A percentile compares a stretch with the other conserved stretches of the same genome.
Conservation (phyloP, 92 coral and sea anemone genomes). For the Bergia sp. region DNA sequence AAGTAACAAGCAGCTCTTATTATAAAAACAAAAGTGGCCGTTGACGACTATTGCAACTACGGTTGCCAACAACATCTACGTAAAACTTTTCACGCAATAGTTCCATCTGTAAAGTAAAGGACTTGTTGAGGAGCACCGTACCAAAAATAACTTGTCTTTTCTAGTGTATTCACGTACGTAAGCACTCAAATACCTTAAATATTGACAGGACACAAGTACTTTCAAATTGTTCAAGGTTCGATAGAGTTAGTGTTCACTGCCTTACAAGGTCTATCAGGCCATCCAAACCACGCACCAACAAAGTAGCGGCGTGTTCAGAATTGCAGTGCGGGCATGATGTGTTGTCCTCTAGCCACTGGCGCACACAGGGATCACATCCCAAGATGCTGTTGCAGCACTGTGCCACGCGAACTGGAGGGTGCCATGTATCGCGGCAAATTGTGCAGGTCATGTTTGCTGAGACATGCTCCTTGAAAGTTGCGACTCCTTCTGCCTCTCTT, state of each 20-base stretch:
- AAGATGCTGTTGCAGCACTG: conserved; percentile 19
- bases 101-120: background rate
- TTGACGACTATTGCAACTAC: background rate
- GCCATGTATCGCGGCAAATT: conserved; percentile 9
- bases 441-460: conserved; percentile 2
- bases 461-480: background rate
- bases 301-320: background rate
- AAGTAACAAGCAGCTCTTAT: conserved; percentile 9
- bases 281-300: conserved; percentile 23
- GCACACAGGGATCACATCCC: conserved; percentile 22
- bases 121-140: background rate
- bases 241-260: conserved; percentile 1
- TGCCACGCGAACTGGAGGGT: conserved; percentile 17
- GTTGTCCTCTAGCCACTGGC: background rate
- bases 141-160: background rate
- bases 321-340: conserved; percentile 16
- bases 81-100: conserved; percentile 2
- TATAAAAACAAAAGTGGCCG: background rate
- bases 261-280: conserved; percentile 3
- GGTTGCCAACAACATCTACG: conserved; percentile 7
- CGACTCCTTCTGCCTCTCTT: background rate
- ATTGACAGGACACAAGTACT: background rate
- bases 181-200: background rate
- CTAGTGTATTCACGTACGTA: conserved; percentile 3
- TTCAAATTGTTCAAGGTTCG: background rate